Conservation (phyloP, 2,113 vertebrate genomes). For the Phylloscopus trochiloides region DNA sequence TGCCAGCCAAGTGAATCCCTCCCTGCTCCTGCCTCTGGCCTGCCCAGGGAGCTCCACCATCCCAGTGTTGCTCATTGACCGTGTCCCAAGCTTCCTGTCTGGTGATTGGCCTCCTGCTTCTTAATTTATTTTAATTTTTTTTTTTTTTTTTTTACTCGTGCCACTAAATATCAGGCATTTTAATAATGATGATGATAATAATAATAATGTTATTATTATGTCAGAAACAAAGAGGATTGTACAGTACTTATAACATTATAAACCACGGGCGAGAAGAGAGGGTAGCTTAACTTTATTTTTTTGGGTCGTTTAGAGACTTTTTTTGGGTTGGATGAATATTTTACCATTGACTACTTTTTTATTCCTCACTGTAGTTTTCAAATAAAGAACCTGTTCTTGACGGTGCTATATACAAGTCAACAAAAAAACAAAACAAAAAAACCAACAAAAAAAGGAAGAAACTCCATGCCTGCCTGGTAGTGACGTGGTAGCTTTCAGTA, state of each 20-base stretch:
- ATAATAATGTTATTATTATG: conserved; percentile 63
- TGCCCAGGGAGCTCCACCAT: conserved; percentile 77
- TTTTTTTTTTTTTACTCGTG: conserved; percentile 85
- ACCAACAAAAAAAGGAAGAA: neutral
- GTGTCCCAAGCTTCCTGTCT: conserved; percentile 92
- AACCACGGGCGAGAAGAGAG: conserved; percentile 70
- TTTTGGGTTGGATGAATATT: conserved; percentile 79
- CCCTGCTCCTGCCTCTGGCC: conserved; percentile 83
- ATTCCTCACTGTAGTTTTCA: conserved; percentile 94
- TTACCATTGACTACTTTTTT: conserved; percentile 88
- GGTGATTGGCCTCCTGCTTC: conserved; percentile 94
- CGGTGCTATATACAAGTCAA: conserved; percentile 93
- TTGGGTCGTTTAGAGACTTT: conserved; percentile 73
- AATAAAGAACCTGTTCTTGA: conserved; percentile 89
- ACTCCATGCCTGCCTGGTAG: conserved; percentile 95
- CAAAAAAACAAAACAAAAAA: neutral
- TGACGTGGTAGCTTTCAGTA: conserved; percentile 92
- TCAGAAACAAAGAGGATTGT: conserved; percentile 70
- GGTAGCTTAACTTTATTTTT: conserved; percentile 82
- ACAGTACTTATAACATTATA: conserved; percentile 85
- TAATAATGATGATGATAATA: conserved; percentile 14
- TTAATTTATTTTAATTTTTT: conserved; percentile 90
- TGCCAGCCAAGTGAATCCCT: conserved; percentile 87
- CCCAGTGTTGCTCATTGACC: conserved; percentile 86
- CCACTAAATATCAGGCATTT: conserved; percentile 93